Percentiles rank a stretch among this genome's conserved stretches.
Evolutionary conservation across 2,888 invertebrate genomes (phyloP).

Genomic region (Drosophila niveifrons): DNA sequence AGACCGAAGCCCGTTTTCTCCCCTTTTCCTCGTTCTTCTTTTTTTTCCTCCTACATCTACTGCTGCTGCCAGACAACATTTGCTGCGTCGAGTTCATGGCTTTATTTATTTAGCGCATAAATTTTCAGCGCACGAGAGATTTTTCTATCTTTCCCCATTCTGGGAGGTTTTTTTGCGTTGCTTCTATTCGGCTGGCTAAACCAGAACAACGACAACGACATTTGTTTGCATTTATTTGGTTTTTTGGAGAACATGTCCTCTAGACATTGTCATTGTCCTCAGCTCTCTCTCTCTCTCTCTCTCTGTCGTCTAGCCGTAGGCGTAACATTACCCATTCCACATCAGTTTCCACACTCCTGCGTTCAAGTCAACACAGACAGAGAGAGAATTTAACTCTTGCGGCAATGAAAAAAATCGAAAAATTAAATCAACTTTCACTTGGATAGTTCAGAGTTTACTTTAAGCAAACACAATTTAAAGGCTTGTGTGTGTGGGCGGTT

Average conservation of each 20-base stretch:
- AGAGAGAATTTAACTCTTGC: slow-evolving; percentile 9
- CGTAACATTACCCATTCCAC: slow-evolving; percentile 32
- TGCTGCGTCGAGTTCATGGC: slow-evolving; percentile 73
- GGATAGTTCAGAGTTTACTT: slow-evolving; percentile 20
- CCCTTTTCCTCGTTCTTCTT: neutral
- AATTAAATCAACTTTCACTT: slow-evolving; percentile 30
- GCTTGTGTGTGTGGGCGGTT: neutral
- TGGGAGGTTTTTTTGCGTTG: neutral
- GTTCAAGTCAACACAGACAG: slow-evolving; percentile 4
- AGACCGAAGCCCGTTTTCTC: slow-evolving; percentile 17
- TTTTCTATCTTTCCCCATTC: slow-evolving; percentile 33
- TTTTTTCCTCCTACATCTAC: neutral
- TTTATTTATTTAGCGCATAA: slow-evolving; percentile 80
- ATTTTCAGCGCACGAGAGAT: slow-evolving; percentile 66
- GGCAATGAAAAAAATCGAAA: slow-evolving; percentile 5
- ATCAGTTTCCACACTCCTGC: slow-evolving; percentile 2
- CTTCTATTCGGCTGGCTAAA: slow-evolving; percentile 19
- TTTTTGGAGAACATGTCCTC: slow-evolving; percentile 59
- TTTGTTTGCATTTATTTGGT: slow-evolving; percentile 78
- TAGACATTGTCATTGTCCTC: slow-evolving; percentile 35
- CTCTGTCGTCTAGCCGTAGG: slow-evolving; percentile 55
- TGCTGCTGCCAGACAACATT: slow-evolving; percentile 56
- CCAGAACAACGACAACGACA: slow-evolving; percentile 54
- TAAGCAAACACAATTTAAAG: slow-evolving; percentile 1
- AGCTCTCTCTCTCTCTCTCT: neutral